A percentile compares a stretch with the other conserved stretches of the same genome.
Conservation (phyloP, 2,113 vertebrate species). For the Phylloscopus trochilus region DNA sequence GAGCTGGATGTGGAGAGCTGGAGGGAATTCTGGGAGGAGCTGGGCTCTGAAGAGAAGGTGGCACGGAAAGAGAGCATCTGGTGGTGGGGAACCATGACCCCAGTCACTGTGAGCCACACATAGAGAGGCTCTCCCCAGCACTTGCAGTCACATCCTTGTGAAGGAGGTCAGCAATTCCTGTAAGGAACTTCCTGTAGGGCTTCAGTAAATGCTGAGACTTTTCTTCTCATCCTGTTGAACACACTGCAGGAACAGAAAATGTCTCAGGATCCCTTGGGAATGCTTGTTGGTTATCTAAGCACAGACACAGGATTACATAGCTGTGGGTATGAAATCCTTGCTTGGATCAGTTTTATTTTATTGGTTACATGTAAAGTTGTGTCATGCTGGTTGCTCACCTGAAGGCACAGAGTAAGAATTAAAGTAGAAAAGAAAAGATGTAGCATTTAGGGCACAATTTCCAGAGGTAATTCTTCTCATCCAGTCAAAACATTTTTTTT, state of each 20-base stretch:
- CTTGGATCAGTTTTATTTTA: background rate
- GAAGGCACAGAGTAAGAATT: background rate
- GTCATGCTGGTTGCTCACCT: background rate
- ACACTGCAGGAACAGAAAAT: background rate
- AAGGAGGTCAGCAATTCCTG: background rate
- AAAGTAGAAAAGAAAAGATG: background rate
- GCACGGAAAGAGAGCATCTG: background rate
- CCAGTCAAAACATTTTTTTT: background rate
- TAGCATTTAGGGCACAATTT: background rate
- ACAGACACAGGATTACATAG: background rate
- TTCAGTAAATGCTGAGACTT: background rate
- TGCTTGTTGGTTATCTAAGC: background rate
- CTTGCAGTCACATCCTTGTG: background rate
- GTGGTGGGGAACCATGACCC: background rate
- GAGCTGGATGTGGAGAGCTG: background rate
- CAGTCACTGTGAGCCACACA: background rate
- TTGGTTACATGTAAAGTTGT: background rate
- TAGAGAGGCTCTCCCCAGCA: background rate
- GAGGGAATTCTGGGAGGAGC: background rate
- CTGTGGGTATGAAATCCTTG: background rate
- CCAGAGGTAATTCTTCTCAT: background rate
- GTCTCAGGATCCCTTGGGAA: background rate
- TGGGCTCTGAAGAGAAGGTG: rapidly evolving
- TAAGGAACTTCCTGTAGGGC: background rate
- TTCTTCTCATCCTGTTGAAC: background rate